These are phyloP conservation scores for Leptatherina wallacei DNA, from an alignment of 2,797 vertebrate genomes.

Conservation along the genomic window DNA sequence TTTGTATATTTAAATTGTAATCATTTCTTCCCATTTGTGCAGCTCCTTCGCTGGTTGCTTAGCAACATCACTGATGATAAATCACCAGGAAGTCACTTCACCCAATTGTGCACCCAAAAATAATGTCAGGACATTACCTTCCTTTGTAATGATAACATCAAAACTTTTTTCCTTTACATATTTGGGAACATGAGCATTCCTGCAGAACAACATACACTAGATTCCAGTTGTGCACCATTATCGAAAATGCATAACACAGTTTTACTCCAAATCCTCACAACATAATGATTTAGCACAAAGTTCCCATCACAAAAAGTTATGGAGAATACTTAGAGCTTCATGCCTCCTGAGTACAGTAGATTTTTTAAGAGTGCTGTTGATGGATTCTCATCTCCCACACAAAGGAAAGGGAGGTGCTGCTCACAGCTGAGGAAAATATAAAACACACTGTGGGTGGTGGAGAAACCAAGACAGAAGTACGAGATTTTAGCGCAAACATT, in stretches of 20 bases:
- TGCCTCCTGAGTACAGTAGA: constrained; percentile 1
- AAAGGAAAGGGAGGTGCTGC: constrained; percentile 12
- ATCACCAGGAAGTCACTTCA: constrained; percentile 7
- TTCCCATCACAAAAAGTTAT: background rate
- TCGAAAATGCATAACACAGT: constrained; percentile 3
- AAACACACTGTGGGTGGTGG: constrained; percentile 20
- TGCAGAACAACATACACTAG: background rate
- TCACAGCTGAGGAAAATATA: constrained; percentile 11
- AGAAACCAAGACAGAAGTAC: constrained; percentile 11
- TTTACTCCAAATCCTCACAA: background rate
- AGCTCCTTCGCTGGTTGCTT: constrained; percentile 3
- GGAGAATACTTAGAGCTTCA: constrained; percentile 2
- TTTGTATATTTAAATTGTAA: background rate
- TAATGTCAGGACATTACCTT: background rate
- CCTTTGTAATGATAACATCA: background rate
- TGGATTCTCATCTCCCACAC: constrained; percentile 19
- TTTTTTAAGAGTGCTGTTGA: background rate
- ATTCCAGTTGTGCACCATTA: constrained; percentile 11
- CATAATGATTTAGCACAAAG: background rate
- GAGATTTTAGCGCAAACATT: background rate
- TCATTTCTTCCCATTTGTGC: background rate
- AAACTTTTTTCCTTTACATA: background rate
- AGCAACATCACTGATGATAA: background rate
- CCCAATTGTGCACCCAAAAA: background rate
- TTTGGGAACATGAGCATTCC: background rate